Percentiles rank a stretch among this genome's conserved stretches.
These are phyloP conservation scores for Drepanosiphum platanoidis DNA, from an alignment of 2,888 invertebrate species.

Conservation along the genomic window DNA sequence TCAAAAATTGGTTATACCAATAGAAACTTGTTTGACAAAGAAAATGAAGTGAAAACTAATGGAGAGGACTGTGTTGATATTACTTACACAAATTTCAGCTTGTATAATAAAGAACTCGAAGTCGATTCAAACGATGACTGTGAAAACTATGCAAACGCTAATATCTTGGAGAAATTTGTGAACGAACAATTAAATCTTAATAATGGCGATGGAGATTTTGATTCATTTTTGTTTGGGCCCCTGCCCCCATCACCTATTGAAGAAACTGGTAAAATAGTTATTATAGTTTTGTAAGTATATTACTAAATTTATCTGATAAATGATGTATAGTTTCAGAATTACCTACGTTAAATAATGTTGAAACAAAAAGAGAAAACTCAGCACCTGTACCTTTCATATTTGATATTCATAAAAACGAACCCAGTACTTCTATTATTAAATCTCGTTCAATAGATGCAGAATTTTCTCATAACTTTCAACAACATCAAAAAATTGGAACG, in stretches of 20 bases:
- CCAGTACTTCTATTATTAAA: conserved; percentile 75
- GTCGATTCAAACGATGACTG: conserved; percentile 31
- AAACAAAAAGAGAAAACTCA: conserved; percentile 64
- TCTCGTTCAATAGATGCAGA: conserved; percentile 88
- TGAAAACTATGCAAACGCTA: conserved; percentile 53
- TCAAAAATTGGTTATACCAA: background rate
- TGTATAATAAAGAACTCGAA: conserved; percentile 33
- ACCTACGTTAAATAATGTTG: conserved; percentile 27
- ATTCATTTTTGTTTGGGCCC: conserved; percentile 73
- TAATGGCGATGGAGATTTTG: conserved; percentile 59
- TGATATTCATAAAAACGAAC: conserved; percentile 67
- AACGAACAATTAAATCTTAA: conserved; percentile 53
- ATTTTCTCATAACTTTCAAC: conserved; percentile 70
- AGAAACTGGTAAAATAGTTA: conserved; percentile 72
- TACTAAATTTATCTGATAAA: background rate
- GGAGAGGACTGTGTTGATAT: conserved; percentile 47
- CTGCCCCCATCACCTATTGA: conserved; percentile 86
- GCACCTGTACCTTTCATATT: conserved; percentile 68
- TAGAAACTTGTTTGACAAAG: conserved; percentile 10
- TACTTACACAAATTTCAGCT: conserved; percentile 38
- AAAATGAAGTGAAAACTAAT: background rate
- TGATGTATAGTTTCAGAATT: conserved; percentile 22
- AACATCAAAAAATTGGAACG: conserved; percentile 54
- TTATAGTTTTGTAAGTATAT: conserved; percentile 1
- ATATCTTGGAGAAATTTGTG: conserved; percentile 55